Base-by-base conservation (phyloP, 2,888 invertebrate species). In the Ptilodon capucinus region DNA sequence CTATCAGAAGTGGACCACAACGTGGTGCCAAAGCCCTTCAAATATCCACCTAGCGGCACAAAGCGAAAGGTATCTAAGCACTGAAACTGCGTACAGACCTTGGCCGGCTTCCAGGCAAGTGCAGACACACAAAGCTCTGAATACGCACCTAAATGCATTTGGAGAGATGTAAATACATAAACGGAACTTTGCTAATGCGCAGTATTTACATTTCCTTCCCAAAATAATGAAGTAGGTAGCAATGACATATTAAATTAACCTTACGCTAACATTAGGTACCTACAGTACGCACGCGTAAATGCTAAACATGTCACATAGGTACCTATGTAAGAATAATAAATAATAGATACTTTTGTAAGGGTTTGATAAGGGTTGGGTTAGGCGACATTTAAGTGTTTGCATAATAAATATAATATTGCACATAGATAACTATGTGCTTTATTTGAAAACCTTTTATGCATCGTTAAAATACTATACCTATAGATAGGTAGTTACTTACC, bases 41-140 rank as follows among this genome's bases (percentile, higher is more conserved):
- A 19, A 38, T 16, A 4, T 30, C 43, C 48, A 46, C 45, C 40
- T 45, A 51, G 50, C 48, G 36, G 51, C 47, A 77, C 76, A 81
- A 83, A 84, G 84, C 74, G 86, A 87, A 86, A 81, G 86, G 85
- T 64, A 47, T 72, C 63, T 60, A 56, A 65, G 58, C 58, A 56
- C 65, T 68, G 56, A 69, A 73, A 61, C 57, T 61, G 64, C 64
- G 55, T 36, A n/a, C n/a, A 73, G 73, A 72, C 88, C 86, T 87
- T 86, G 88, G 82, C 86, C 87, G 76, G 76, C 55, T 84, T 86
- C 78, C 81, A 84, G 78, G 59, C 72, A 56, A 77, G 67, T 68
- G 66, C 52, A 66, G 62, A 60, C 64, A 48, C 54, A 73, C 70
- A 65, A 63, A 69, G 70, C 60, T 54, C 46, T 42, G 41, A 40